phyloP scores from a whole-genome alignment of 2,113 vertebrate species.

The Ceyx melanurus region DNA sequence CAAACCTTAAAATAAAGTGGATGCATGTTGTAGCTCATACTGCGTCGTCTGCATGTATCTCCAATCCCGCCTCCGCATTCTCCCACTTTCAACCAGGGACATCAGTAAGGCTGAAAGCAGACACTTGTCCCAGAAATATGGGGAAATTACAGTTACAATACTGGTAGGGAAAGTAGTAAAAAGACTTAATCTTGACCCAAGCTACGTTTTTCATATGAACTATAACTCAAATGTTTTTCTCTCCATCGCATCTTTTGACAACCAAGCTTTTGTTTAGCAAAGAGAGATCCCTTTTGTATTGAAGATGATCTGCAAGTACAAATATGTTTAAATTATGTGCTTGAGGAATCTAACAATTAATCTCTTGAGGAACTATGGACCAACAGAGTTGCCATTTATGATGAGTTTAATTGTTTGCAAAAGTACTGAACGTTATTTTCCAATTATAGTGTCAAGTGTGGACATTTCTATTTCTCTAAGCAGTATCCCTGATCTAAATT shows the following conservation, averaged over 20 bases:
- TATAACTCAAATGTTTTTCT: not conserved
- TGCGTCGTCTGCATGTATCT: too few species aligned
- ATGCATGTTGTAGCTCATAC: too few species aligned
- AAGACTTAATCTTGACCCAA: not conserved
- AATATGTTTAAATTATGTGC: not conserved
- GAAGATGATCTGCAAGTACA: not conserved
- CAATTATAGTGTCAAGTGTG: not conserved
- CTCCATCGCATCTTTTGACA: not conserved
- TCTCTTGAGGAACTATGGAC: not conserved
- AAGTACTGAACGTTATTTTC: not conserved
- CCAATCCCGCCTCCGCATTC: too few species aligned
- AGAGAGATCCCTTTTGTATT: not conserved
- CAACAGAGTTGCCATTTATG: not conserved
- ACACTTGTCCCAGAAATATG: not conserved
- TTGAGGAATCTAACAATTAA: constrained; percentile 9
- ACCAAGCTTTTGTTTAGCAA: not conserved
- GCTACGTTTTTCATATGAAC: not conserved
- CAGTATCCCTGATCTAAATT: not conserved
- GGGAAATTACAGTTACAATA: not conserved
- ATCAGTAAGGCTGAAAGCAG: not conserved
- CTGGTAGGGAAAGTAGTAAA: not conserved
- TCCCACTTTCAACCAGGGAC: too few species aligned
- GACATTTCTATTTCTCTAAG: not conserved
- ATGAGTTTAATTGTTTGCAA: not conserved
- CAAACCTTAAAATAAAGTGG: too few species aligned